Conservation (phyloP, 2,888 invertebrate genomes). For the Pocota personata region DNA sequence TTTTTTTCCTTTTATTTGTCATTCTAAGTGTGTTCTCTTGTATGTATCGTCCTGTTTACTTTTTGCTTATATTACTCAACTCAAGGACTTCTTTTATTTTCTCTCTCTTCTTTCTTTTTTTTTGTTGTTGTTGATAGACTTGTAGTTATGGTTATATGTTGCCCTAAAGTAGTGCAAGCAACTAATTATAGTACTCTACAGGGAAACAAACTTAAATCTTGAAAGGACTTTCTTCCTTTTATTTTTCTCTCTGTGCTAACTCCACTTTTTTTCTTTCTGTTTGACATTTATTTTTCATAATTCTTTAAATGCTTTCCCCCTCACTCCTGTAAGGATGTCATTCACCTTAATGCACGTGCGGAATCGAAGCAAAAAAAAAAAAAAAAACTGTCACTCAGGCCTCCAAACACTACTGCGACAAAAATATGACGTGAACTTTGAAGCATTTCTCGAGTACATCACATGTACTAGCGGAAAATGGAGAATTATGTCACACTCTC, state of each 20-base stretch:
- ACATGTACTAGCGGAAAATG: constrained; percentile 31
- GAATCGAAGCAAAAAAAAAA: constrained; percentile 10
- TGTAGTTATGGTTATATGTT: constrained; percentile 54
- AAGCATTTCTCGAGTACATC: constrained; percentile 23
- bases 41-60: constrained; percentile 37
- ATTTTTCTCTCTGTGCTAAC: background rate
- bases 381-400: constrained; percentile 42
- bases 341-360: constrained; percentile 61
- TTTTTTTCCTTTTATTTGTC: background rate
- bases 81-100: constrained; percentile 68
- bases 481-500: constrained; percentile 60
- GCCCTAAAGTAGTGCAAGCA: constrained; percentile 76
- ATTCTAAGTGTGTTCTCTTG: constrained; percentile 31
- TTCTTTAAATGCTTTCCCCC: constrained; percentile 8
- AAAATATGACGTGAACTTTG: constrained; percentile 36
- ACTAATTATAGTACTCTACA: constrained; percentile 75
- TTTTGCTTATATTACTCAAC: constrained; percentile 31
- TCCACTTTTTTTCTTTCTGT: constrained; percentile 1
- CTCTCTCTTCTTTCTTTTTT: too few species aligned
- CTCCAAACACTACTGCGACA: background rate
- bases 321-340: constrained; percentile 16
- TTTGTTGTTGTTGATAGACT: constrained; percentile 30
- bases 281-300: constrained; percentile 39
- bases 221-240: constrained; percentile 11
- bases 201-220: constrained; percentile 41